A percentile compares a stretch with the other conserved stretches of the same genome.
phyloP scores from a whole-genome alignment of 2,797 vertebrate genomes.

The Petrocephalus schoutedeni region DNA sequence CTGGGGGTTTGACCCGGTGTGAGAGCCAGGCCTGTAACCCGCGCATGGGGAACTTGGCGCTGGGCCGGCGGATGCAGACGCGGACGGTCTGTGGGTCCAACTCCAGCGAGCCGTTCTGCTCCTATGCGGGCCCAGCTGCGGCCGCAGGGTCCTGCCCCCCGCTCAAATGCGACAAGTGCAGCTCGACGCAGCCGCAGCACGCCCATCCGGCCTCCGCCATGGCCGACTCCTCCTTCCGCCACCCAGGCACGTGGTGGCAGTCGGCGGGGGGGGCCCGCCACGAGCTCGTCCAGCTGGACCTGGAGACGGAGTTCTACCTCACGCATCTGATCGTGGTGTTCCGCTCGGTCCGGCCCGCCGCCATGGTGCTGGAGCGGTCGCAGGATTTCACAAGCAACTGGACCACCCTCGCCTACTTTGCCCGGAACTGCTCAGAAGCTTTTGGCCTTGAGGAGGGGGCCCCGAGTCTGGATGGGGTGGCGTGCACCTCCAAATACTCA shows the following conservation, averaged over 20 bases:
- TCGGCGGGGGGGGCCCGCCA: slow-evolving; percentile 64
- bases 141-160: slow-evolving; percentile 52
- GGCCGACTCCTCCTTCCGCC: slow-evolving; percentile 89
- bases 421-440: slow-evolving; percentile 74
- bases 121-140: slow-evolving; percentile 56
- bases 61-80: slow-evolving; percentile 76
- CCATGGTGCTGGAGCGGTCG: slow-evolving; percentile 90
- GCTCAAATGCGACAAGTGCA: slow-evolving; percentile 74
- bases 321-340: slow-evolving; percentile 94
- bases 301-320: slow-evolving; percentile 91
- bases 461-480: slow-evolving; percentile 52
- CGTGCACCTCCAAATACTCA: slow-evolving; percentile 90
- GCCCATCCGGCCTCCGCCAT: slow-evolving; percentile 79
- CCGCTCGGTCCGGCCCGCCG: slow-evolving; percentile 80
- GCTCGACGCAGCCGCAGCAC: slow-evolving; percentile 60
- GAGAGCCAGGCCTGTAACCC: slow-evolving; percentile 88
- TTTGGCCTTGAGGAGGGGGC: slow-evolving; percentile 78
- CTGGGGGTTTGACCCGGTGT: slow-evolving; percentile 67
- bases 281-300: slow-evolving; percentile 82
- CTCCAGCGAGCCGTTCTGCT: slow-evolving; percentile 73
- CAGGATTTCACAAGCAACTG: slow-evolving; percentile 86
- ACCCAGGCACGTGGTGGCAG: slow-evolving; percentile 95
- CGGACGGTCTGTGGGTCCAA: slow-evolving; percentile 77
- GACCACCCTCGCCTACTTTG: slow-evolving; percentile 83
- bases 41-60: slow-evolving; percentile 86